Evolutionary conservation across 2,797 vertebrate species (phyloP), one percentile per base, ranked within the genome.

Genomic region (Cynopterus sphinx): DNA sequence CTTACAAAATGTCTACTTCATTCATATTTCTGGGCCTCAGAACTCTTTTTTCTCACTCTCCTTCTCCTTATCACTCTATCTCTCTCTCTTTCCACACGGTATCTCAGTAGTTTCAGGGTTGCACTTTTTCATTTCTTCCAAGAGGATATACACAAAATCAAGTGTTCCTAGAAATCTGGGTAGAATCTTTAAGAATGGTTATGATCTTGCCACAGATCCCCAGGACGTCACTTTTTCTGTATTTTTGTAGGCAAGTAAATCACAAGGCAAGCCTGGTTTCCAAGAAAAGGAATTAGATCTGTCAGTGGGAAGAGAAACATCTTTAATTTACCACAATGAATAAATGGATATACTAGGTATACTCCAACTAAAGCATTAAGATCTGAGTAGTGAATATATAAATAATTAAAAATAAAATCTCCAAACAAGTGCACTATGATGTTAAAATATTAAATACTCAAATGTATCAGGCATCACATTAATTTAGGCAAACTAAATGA

Each of bases 371-470:
- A 77, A 36, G 4, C 46, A 86, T 49, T 12, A 68, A 10, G 2
- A 31, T 71, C 31, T 51, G 33, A 74, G 7, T 17, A 79, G 33
- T 57, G 7, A 90, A 84, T 70, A 53, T 26, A 87, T 65, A 2
- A 68, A 71, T 87, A 77, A 75, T 33, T 59, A 93, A 83, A 87
- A 74, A 61, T 61, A 89, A 79, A 94, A 83, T 46, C 22, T 41
- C 8, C 31, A 28, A 92, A 82, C 24, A 73, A 70, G 68, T 59
- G 12, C 4, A 39, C 39, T 65, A 5, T 90, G 17, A 92, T 79
- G 26, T 74, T 91, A 65, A 82, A 95, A 89, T 9, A 49, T 41
- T 55, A 70, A 71, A 84, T 2, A 70, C 9, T 61, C 13, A 75
- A 39, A 9, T 63, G 2, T 70, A 70, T 16, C 31, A 43, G 8